Base-by-base conservation (phyloP, 2,797 vertebrate species). In the Smutsia temminckii region DNA sequence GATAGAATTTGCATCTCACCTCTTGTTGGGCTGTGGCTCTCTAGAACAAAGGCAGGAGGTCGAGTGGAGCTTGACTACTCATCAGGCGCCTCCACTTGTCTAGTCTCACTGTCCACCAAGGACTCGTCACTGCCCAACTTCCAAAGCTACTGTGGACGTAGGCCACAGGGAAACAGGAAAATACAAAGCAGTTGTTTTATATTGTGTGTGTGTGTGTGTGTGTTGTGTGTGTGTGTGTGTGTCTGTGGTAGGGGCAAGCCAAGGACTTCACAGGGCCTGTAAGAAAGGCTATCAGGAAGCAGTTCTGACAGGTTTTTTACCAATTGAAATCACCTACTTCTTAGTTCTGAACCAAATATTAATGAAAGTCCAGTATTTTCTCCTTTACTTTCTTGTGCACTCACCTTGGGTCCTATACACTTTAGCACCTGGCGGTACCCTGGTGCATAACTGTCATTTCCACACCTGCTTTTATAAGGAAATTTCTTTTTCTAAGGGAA, bases 1-100 rank as follows among this genome's bases (percentile, higher is more conserved):
- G 80, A 87, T 93, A 75, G 91, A 81, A 95, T 90, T 46, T 87
- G 72, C 86, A 93, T 95, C 71, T 97, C 66, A 20, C 78, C 66
- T 95, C 86, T 90, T 71, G 32, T 2, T 27, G 91, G 92, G 66
- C 49, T 42, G 51, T 37, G 40, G 42, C 66, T 90, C 72, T 95
- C 79, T 17, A 59, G 92, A 74, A 83, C 29, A 17, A 57, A 95
- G 59, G 69, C 77, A 64, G 85, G 93, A 88, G 42, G 74, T 63
- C 94, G 84, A 72, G 49, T 14, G 55, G 81, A 63, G 49, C 69
- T 63, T 77, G 93, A 77, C 79, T 64, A 77, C 90, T 37, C 32
- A 49, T 53, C 75, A 72, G 71, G 61, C 14, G 23, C 23, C 32
- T 57, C 9, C 12, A 1, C 59, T 34, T 9, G 27, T n/a, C 80